Evolutionary conservation across 1,140 invertebrate species (phyloP), one percentile per base, ranked within the genome.

Genomic region (Ostrea denselamellosa): DNA sequence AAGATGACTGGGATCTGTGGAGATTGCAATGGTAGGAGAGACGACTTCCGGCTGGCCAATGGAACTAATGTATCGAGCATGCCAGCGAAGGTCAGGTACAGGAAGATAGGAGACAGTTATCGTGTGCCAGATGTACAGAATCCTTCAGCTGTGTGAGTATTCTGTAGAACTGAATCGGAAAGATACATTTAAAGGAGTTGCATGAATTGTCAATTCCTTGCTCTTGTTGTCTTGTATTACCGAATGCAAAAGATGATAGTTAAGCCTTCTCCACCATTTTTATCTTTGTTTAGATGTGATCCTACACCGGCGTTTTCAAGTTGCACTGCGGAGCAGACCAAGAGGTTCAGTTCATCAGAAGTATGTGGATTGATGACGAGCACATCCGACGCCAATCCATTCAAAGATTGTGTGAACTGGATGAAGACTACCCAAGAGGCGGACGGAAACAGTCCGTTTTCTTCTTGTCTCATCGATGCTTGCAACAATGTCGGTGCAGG

Each of bases 101-200:
- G 87, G 1, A 19, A 88, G 14, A 88, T 92, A 22, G 91, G 91
- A 19, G 83, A 87, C 28, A 92, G 91, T 28, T 92, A 90, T 77
- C 52, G 34, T 22, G 62, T 89, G 62, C 22, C 8, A 22, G 65
- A 68, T 25, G 19, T n/a, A n/a, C 19, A 25, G 65, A 68, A 25
- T 68, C 65, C 65, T 68, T 22, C 22, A 68, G 19, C 65, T 22
- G 65, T n/a, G 65, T 68, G 25, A 68, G 65, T 68, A 68, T 25
- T n/a, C 1, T 17, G 65, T 25, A n/a, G 3, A 68, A 68, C 65
- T n/a, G 2, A 25, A 25, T n/a, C 25, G 9, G 65, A 68, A 17
- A 28, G 65, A n/a, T 17, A 2, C 2, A 17, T 56, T 56, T 44
- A 44, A 44, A 44, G 2, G 34, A 44, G 34, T 44, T 44, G 34